phyloP scores from a whole-genome alignment of 2,888 invertebrate species.

The Leptinotarsa peninsularis region DNA sequence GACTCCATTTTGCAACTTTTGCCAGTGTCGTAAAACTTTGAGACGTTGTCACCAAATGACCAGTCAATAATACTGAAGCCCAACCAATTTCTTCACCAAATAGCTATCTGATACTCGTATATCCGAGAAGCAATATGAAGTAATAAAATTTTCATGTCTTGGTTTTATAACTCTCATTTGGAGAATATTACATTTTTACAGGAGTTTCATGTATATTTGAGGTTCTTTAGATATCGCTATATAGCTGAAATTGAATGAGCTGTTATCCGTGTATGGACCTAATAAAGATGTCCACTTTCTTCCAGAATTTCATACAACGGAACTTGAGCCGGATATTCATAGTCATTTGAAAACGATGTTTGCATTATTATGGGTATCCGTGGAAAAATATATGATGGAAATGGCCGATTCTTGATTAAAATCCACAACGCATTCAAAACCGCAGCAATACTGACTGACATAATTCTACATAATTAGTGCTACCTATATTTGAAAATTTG shows the following conservation, averaged over 20 bases:
- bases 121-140: slow-evolving; percentile 8
- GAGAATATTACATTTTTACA: slow-evolving; percentile 5
- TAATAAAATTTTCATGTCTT: slow-evolving; percentile 14
- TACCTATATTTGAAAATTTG: too few relatives aligned
- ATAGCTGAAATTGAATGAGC: slow-evolving; percentile 1
- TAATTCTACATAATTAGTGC: too few relatives aligned
- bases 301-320: background rate
- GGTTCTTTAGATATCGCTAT: slow-evolving; percentile 12
- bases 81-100: slow-evolving; percentile 10
- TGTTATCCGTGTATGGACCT: background rate
- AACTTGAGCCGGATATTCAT: background rate
- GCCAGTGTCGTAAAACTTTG: background rate
- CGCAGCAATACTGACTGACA: too few relatives aligned
- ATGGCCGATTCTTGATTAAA: too few relatives aligned
- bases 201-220: slow-evolving; percentile 7
- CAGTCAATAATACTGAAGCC: slow-evolving; percentile 8
- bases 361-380: too few relatives aligned
- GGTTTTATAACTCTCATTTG: background rate
- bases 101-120: slow-evolving; percentile 4
- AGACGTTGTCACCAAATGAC: slow-evolving; percentile 10
- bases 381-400: too few relatives aligned
- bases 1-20: background rate
- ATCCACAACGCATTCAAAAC: too few relatives aligned
- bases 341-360: background rate
- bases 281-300: background rate